Evolutionary conservation across 2,797 vertebrate species (phyloP), one percentile per base, ranked within the genome.

Genomic region (Myotis findleyi): DNA sequence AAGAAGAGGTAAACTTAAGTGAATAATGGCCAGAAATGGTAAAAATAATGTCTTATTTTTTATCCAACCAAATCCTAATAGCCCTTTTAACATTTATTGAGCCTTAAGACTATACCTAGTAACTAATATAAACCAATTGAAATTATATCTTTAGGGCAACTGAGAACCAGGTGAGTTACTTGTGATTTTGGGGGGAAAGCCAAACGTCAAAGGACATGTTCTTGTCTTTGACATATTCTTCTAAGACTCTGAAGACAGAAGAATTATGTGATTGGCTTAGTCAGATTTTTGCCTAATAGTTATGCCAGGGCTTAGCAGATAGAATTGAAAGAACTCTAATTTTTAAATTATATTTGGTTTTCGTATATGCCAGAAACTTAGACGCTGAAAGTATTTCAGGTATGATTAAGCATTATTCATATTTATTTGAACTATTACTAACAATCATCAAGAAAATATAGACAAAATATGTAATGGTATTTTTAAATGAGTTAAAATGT

Each of bases 281-380:
- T 93, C 71, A 64, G 64, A n/a, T 66, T 87, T 96, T 84, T 79
- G 23, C 12, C 59, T 91, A 64, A 91, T 55, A 89, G 18, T 83
- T 92, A 72, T 41, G 53, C 87, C 23, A 77, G 13, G 6, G 7
- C 14, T 96, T 72, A 92, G 51, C 62, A 27, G 92, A 93, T 47
- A 93, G 36, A 91, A 94, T 27, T 6, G 4, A 87, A 94, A 95
- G 62, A 88, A 53, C 13, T 92, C 36, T 69, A 92, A 69, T 89
- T 91, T 76, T 93, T 96, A 86, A 89, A 87, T 95, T 94, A 75
- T 83, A 38, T 77, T 87, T 64, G 55, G 57, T 94, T 94, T 94
- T 76, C 21, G 53, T n/a, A 59, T 36, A 71, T 69, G 18, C 30
- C 7, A 4, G 18, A 88, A 90, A 77, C 11, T n/a, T 16, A 64